These are phyloP conservation scores for Symphodus melops DNA, from an alignment of 2,113 vertebrate genomes.

Conservation along the genomic window DNA sequence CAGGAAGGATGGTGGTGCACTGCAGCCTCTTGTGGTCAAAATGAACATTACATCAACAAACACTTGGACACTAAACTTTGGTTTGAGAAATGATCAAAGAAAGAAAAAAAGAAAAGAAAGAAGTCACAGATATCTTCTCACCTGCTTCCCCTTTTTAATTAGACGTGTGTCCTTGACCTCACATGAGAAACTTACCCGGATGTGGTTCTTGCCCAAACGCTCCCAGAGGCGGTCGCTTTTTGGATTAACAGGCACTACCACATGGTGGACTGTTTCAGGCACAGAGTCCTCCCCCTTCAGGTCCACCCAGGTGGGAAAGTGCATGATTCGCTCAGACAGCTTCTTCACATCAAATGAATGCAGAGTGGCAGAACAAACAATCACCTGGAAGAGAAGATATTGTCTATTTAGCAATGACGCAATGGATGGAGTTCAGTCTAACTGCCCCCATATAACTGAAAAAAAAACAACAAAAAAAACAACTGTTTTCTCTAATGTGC, in stretches of 20 bases:
- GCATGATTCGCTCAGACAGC: slow-evolving; percentile 97
- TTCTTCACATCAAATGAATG: slow-evolving; percentile 99
- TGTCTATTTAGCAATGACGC: no score
- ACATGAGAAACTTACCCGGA: slow-evolving; percentile 80
- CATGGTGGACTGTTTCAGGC: slow-evolving; percentile 96
- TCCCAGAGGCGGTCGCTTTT: slow-evolving; percentile 93
- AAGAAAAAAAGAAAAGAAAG: no score
- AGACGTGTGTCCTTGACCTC: background rate
- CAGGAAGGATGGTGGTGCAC: background rate
- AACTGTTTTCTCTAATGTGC: no score
- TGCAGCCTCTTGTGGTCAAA: background rate
- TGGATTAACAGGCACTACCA: slow-evolving; percentile 95
- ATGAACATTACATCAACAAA: background rate
- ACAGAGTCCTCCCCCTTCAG: slow-evolving; percentile 98
- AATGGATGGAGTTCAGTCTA: no score
- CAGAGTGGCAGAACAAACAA: slow-evolving; percentile 96
- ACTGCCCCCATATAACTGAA: no score
- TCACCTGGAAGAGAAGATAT: slow-evolving; percentile 85
- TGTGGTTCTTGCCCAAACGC: slow-evolving; percentile 89
- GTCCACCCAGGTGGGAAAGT: slow-evolving; percentile 99
- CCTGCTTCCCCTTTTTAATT: background rate
- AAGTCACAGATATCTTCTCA: background rate
- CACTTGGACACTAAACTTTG: background rate
- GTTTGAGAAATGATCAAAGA: no score
- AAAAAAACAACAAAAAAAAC: no score